These are phyloP conservation scores for Nannobrachium achirus DNA, from an alignment of 2,113 vertebrate species.

Conservation along the genomic window DNA sequence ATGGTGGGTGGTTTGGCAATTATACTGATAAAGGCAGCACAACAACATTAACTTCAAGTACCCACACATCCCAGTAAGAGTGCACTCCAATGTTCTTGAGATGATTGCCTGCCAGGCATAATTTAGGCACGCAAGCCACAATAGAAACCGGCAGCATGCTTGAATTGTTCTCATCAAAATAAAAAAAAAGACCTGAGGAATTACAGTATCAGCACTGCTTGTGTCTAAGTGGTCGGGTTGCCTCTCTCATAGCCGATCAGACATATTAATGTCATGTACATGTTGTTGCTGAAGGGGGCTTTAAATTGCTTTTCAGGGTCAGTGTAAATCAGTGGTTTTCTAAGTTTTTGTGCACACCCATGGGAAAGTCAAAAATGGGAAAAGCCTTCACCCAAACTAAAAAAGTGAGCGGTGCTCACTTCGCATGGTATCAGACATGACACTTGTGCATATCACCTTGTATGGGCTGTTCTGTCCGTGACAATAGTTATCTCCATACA, in stretches of 20 bases:
- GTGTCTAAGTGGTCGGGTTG: background rate
- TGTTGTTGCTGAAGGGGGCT: background rate
- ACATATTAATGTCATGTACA: background rate
- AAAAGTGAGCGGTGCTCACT: no score
- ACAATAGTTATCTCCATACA: no score
- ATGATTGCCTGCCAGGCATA: constrained; percentile 50
- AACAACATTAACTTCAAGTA: constrained; percentile 61
- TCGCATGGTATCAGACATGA: background rate
- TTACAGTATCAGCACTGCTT: background rate
- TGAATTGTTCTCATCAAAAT: constrained; percentile 37
- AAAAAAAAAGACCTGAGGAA: constrained; percentile 7
- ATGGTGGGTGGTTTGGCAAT: constrained; percentile 49
- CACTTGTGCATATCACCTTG: no score
- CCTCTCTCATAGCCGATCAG: constrained; percentile 11
- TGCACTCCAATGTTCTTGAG: constrained; percentile 44
- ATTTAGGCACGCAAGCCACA: constrained; percentile 39
- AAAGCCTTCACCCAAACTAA: no score
- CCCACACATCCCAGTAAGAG: constrained; percentile 38
- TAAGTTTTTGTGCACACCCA: background rate
- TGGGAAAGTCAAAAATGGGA: no score
- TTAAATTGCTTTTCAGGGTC: background rate
- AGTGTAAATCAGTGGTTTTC: background rate
- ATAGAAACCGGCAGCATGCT: constrained; percentile 15
- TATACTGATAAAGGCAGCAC: constrained; percentile 43
- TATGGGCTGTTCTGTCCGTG: no score